A percentile compares a stretch with the other conserved stretches of the same genome.
Evolutionary conservation across 2,888 invertebrate species (phyloP).

Genomic region (Lepidonotus clava): DNA sequence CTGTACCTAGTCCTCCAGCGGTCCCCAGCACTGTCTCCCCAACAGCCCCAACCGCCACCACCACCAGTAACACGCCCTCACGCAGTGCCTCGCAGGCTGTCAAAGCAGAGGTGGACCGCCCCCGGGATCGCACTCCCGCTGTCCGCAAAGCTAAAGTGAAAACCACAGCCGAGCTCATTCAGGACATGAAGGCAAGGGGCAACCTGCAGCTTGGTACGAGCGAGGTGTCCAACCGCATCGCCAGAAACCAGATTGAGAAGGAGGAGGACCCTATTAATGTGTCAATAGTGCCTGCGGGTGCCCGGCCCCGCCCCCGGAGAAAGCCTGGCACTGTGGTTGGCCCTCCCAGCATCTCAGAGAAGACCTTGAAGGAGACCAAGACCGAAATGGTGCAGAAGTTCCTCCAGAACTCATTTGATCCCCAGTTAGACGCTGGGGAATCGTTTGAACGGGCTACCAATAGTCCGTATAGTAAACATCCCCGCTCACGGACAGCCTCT

Average conservation of each 20-base stretch:
- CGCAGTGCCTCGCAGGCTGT: background rate
- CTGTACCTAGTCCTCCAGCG: no score
- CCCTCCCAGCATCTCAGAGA: slow-evolving; percentile 67
- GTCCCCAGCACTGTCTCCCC: background rate
- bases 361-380: slow-evolving; percentile 76
- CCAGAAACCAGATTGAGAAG: slow-evolving; percentile 76
- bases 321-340: slow-evolving; percentile 69
- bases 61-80: background rate
- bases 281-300: slow-evolving; percentile 75
- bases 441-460: slow-evolving; percentile 18
- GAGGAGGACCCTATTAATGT: slow-evolving; percentile 69
- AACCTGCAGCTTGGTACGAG: slow-evolving; percentile 66
- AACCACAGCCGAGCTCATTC: slow-evolving; percentile 90
- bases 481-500: background rate
- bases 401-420: slow-evolving; percentile 74
- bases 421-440: slow-evolving; percentile 42
- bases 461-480: background rate
- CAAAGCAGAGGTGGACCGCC: slow-evolving; percentile 3
- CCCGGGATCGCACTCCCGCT: background rate
- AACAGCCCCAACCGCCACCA: background rate
- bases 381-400: slow-evolving; percentile 81
- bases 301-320: slow-evolving; percentile 72
- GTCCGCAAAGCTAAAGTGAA: slow-evolving; percentile 82
- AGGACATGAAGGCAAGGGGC: slow-evolving; percentile 85
- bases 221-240: slow-evolving; percentile 74